These are phyloP conservation scores for Passerina amoena DNA, from an alignment of 2,113 vertebrate species.

Conservation along the genomic window DNA sequence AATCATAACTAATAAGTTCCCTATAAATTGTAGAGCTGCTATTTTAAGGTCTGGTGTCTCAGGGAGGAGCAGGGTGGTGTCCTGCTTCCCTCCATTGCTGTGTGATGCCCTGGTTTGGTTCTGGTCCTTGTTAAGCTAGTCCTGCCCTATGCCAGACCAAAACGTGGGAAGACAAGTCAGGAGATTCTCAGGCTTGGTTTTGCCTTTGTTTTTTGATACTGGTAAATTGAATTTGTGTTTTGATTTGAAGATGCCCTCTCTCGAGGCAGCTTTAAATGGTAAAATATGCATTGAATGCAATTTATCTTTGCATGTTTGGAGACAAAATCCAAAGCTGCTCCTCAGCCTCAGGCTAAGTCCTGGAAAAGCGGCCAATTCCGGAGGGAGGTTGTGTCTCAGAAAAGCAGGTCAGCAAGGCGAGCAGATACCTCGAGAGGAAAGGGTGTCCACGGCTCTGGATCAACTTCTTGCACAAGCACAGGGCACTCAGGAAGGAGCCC, in stretches of 20 bases:
- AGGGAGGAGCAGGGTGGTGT: conserved; percentile 13
- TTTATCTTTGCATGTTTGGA: background rate
- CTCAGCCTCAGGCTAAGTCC: background rate
- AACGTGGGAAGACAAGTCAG: background rate
- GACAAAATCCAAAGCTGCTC: background rate
- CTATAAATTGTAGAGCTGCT: conserved; percentile 55
- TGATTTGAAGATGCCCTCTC: background rate
- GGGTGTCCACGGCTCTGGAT: background rate
- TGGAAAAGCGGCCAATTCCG: background rate
- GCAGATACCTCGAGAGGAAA: background rate
- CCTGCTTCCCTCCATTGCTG: conserved; percentile 28
- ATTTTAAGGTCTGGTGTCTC: conserved; percentile 57
- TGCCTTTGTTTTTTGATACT: background rate
- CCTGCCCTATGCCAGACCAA: background rate
- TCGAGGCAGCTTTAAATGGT: background rate
- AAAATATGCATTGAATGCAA: background rate
- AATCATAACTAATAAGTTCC: conserved; percentile 59
- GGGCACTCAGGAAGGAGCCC: background rate
- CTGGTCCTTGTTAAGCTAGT: background rate
- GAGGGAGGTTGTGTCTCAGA: rapidly evolving
- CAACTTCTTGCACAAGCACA: background rate
- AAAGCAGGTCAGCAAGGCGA: background rate
- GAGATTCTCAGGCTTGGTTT: background rate
- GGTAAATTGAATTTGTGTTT: background rate
- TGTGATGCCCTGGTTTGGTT: conserved; percentile 12